phyloP scores from a whole-genome alignment of 2,113 vertebrate genomes.

The Choloepus hoffmanni region DNA sequence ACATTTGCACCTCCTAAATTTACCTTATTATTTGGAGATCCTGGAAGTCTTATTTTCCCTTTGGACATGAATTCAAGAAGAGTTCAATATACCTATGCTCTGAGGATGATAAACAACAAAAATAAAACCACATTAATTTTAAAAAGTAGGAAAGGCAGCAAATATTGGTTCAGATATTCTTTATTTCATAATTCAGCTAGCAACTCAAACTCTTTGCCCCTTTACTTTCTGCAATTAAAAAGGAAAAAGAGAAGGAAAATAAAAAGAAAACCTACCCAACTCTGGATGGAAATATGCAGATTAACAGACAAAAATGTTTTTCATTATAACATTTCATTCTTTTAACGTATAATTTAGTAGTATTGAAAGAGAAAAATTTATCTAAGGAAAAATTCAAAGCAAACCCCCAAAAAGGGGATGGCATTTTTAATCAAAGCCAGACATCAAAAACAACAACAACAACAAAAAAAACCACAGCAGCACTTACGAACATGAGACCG shows the following conservation, averaged over 20 bases:
- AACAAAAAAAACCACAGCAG: background rate
- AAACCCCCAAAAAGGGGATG: background rate
- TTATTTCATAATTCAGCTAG: slow-evolving; percentile 24
- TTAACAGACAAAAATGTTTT: background rate
- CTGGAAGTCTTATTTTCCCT: slow-evolving; percentile 73
- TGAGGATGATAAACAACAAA: slow-evolving; percentile 72
- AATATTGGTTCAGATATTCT: background rate
- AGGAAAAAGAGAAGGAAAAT: background rate
- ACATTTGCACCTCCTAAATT: slow-evolving; percentile 28
- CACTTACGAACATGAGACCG: slow-evolving; percentile 91
- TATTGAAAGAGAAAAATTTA: background rate
- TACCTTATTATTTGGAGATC: slow-evolving; percentile 67
- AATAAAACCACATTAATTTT: slow-evolving; percentile 51
- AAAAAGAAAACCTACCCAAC: background rate
- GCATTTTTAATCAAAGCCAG: background rate
- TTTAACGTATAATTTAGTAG: background rate
- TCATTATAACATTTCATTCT: background rate
- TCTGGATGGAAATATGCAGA: background rate
- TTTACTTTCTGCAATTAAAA: slow-evolving; percentile 27
- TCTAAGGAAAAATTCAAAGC: background rate
- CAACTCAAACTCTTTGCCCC: background rate
- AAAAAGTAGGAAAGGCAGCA: background rate
- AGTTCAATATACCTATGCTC: slow-evolving; percentile 92
- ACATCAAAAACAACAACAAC: background rate
- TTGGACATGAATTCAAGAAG: slow-evolving; percentile 91